phyloP scores from a whole-genome alignment of 2,113 vertebrate species.

The Saccopteryx bilineata region DNA sequence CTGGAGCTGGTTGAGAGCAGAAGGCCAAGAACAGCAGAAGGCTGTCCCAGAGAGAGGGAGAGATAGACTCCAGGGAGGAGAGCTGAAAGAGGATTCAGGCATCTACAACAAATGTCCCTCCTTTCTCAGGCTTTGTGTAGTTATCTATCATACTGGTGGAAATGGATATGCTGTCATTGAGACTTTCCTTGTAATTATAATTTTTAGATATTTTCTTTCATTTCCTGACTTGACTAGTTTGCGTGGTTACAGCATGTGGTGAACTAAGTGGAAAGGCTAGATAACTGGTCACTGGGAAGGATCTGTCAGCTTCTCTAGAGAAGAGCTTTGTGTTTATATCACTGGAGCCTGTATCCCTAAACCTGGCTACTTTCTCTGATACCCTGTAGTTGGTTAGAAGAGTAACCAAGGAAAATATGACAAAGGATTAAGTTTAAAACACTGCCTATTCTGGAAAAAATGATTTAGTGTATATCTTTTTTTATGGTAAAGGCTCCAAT shows the following conservation, averaged over 20 bases:
- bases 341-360: neutral
- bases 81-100: constrained; percentile 57
- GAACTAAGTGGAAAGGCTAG: neutral
- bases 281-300: neutral
- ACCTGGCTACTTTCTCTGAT: neutral
- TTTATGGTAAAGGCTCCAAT: neutral
- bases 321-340: neutral
- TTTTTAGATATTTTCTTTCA: constrained; percentile 24
- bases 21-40: constrained; percentile 80
- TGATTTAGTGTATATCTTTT: neutral
- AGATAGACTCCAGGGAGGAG: constrained; percentile 17
- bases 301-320: neutral
- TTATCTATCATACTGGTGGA: constrained; percentile 47
- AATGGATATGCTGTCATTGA: neutral
- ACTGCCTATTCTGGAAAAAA: neutral
- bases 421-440: neutral
- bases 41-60: constrained; percentile 52
- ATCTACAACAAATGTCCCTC: constrained; percentile 21
- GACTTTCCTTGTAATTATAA: constrained; percentile 37
- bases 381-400: neutral
- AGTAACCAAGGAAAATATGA: neutral
- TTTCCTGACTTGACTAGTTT: constrained; percentile 46
- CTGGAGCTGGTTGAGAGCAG: constrained; percentile 72
- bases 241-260: neutral
- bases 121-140: neutral